Conservation (phyloP, 92 coral and sea anemone genomes). For the Parazoanthus swiftii region DNA sequence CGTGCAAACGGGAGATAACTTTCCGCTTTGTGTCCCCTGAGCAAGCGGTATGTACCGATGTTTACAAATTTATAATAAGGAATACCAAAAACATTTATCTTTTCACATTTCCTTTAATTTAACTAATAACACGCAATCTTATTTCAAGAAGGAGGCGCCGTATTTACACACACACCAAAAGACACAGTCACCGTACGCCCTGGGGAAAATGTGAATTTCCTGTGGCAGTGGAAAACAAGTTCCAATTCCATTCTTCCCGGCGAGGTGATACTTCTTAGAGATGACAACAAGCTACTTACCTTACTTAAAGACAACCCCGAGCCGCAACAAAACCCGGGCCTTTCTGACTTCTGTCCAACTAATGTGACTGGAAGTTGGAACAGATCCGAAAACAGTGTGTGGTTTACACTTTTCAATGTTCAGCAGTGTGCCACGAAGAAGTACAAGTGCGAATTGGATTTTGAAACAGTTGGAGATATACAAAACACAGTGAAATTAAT, state of each 20-base stretch:
- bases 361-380: constrained; percentile 9
- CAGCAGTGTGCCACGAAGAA: not conserved
- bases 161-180: not conserved
- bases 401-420: constrained; percentile 10
- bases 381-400: not conserved
- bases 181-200: not conserved
- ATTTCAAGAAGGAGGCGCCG: not conserved
- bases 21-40: too few species aligned
- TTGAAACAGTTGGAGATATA: not conserved
- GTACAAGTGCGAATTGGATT: not conserved
- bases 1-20: too few species aligned
- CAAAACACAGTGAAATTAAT: too few species aligned
- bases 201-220: constrained; percentile 11
- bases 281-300: not conserved
- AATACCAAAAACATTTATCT: too few species aligned
- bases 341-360: too few species aligned
- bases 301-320: not conserved
- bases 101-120: too few species aligned
- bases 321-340: too few species aligned
- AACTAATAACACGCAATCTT: too few species aligned
- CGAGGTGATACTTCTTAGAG: constrained; percentile 1
- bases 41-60: too few species aligned
- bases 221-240: not conserved
- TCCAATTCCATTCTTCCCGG: not conserved
- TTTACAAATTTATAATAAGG: too few species aligned